A percentile compares a stretch with the other conserved stretches of the same genome.
Evolutionary conservation across 1,140 invertebrate species (phyloP).

Genomic region (Wasmannia auropunctata): DNA sequence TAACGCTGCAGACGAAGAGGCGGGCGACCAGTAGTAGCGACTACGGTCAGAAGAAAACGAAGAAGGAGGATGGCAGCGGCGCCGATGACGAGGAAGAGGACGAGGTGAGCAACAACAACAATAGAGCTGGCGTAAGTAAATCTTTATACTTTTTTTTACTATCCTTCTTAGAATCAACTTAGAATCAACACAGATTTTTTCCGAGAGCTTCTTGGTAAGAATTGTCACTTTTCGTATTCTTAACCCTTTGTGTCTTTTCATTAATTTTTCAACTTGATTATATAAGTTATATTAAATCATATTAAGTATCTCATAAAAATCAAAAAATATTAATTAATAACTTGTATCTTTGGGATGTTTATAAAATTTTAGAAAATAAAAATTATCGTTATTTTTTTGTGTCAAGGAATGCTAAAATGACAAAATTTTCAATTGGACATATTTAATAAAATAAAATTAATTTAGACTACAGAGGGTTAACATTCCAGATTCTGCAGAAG

Average conservation of each 20-base stretch:
- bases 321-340: neutral
- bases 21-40: slow-evolving; percentile 89
- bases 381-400: neutral
- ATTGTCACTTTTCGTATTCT: neutral
- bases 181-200: neutral
- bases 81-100: slow-evolving; percentile 89
- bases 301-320: neutral
- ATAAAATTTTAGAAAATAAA: neutral
- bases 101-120: slow-evolving; percentile 83
- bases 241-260: neutral
- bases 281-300: neutral
- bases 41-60: slow-evolving; percentile 87
- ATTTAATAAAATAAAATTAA: slow-evolving; percentile 2
- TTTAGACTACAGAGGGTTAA: neutral
- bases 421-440: neutral
- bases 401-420: neutral
- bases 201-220: neutral
- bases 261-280: slow-evolving; percentile 4
- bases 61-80: slow-evolving; percentile 87
- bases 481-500: neutral
- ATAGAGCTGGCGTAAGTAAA: slow-evolving; percentile 84
- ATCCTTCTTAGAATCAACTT: slow-evolving; percentile 54
- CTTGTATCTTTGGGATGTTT: neutral
- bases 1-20: slow-evolving; percentile 95
- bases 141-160: slow-evolving; percentile 45